These are phyloP conservation scores for Apogon talboti DNA, from an alignment of 2,797 vertebrate genomes.

Conservation along the genomic window DNA sequence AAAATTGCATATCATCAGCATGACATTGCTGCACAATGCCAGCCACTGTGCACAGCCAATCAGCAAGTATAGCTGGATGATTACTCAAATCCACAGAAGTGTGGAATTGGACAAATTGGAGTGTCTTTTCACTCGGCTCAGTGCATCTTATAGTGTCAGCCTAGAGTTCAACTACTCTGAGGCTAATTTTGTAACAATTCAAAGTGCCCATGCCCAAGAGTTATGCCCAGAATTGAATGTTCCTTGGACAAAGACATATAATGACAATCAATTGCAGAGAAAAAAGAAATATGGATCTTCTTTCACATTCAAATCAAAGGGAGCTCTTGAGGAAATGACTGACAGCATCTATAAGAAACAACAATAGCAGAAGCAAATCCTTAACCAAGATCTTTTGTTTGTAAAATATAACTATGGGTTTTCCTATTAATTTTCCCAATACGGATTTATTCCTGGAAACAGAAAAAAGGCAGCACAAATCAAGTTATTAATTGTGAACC, in stretches of 20 bases:
- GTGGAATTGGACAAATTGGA: slow-evolving; percentile 76
- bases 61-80: slow-evolving; percentile 72
- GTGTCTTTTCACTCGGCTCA: slow-evolving; percentile 66
- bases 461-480: background rate
- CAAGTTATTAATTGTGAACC: background rate
- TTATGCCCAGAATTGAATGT: slow-evolving; percentile 75
- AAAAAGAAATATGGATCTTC: slow-evolving; percentile 45
- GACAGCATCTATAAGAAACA: slow-evolving; percentile 29
- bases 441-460: background rate
- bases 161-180: slow-evolving; percentile 72
- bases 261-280: slow-evolving; percentile 75
- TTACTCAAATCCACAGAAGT: slow-evolving; percentile 72
- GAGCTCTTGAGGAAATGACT: slow-evolving; percentile 37
- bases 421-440: slow-evolving; percentile 35
- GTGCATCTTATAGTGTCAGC: slow-evolving; percentile 67
- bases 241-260: slow-evolving; percentile 76
- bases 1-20: slow-evolving; percentile 42
- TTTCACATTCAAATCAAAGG: slow-evolving; percentile 67
- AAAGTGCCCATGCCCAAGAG: slow-evolving; percentile 68
- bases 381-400: slow-evolving; percentile 59
- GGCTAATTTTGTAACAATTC: slow-evolving; percentile 77
- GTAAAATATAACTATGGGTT: slow-evolving; percentile 39
- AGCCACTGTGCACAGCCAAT: slow-evolving; percentile 66
- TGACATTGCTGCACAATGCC: slow-evolving; percentile 46
- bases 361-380: slow-evolving; percentile 38